Conservation (phyloP, 2,888 invertebrate genomes). For the Allacma fusca region DNA sequence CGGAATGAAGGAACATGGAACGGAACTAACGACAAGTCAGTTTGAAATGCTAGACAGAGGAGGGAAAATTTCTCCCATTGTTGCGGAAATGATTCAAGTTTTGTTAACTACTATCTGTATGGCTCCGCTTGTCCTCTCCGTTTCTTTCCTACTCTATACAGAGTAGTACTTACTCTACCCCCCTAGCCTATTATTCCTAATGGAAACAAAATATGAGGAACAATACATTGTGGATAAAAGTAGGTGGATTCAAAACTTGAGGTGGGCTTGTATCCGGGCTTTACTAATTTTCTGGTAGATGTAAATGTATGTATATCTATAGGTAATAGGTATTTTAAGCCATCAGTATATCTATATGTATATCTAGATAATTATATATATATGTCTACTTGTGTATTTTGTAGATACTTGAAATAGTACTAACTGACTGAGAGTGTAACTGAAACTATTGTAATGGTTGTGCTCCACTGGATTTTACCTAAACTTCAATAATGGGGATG, state of each 20-base stretch:
- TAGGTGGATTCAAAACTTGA: constrained; percentile 7
- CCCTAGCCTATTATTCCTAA: neutral
- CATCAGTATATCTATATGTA: too few species aligned
- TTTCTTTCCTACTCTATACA: too few species aligned
- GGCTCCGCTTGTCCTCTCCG: too few species aligned
- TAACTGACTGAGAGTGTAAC: neutral
- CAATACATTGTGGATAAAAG: neutral
- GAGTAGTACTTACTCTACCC: too few species aligned
- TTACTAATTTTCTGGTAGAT: too few species aligned
- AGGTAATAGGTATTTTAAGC: too few species aligned
- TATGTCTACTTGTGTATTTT: too few species aligned
- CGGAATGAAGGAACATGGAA: neutral
- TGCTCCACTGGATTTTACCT: constrained; percentile 6
- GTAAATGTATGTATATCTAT: too few species aligned
- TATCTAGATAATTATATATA: too few species aligned
- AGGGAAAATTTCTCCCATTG: constrained; percentile 1
- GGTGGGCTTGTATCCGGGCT: constrained; percentile 10
- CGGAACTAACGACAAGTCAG: neutral
- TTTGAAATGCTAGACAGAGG: constrained; percentile 2
- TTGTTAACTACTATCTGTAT: neutral
- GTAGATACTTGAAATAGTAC: too few species aligned
- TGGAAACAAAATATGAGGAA: neutral
- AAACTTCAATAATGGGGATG: neutral
- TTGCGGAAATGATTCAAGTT: constrained; percentile 16
- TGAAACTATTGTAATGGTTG: neutral